phyloP scores from a whole-genome alignment of 1,140 invertebrate species.

The Drosophila melanogaster region DNA sequence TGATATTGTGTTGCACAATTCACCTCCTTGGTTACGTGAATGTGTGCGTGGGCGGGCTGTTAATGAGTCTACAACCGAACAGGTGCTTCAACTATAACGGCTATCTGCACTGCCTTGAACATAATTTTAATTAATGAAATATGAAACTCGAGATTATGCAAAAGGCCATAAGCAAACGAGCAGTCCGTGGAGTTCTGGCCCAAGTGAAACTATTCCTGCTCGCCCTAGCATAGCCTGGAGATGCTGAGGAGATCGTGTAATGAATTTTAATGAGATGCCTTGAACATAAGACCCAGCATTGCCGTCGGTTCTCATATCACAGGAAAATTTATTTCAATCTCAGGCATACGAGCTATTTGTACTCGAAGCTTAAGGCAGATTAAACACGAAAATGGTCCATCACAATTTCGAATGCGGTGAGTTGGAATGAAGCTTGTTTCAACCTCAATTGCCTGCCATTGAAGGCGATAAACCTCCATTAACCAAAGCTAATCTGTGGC shows the following conservation, averaged over 20 bases:
- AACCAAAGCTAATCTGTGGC: constrained; percentile 32
- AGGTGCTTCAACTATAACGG: constrained; percentile 61
- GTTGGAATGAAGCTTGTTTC: neutral
- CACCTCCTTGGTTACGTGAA: constrained; percentile 1
- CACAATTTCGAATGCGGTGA: neutral
- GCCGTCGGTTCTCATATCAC: constrained; percentile 24
- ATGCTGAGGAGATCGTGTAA: constrained; percentile 19
- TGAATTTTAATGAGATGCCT: constrained; percentile 60
- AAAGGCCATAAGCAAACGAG: constrained; percentile 42
- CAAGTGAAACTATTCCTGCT: constrained; percentile 55
- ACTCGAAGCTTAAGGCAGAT: neutral
- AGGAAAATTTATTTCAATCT: constrained; percentile 10
- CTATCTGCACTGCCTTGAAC: constrained; percentile 41
- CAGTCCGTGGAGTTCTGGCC: constrained; percentile 4
- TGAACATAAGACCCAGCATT: constrained; percentile 10
- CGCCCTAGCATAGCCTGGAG: neutral
- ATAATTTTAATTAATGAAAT: constrained; percentile 82
- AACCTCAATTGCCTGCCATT: constrained; percentile 12
- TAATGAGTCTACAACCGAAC: constrained; percentile 63
- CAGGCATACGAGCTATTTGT: neutral
- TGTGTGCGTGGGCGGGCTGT: constrained; percentile 25
- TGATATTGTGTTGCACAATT: constrained; percentile 80
- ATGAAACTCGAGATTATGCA: constrained; percentile 67
- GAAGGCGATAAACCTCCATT: constrained; percentile 36
- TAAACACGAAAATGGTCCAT: constrained; percentile 4